These are phyloP conservation scores for Chromobotia macracanthus DNA, from an alignment of 2,797 vertebrate species.

Conservation along the genomic window DNA sequence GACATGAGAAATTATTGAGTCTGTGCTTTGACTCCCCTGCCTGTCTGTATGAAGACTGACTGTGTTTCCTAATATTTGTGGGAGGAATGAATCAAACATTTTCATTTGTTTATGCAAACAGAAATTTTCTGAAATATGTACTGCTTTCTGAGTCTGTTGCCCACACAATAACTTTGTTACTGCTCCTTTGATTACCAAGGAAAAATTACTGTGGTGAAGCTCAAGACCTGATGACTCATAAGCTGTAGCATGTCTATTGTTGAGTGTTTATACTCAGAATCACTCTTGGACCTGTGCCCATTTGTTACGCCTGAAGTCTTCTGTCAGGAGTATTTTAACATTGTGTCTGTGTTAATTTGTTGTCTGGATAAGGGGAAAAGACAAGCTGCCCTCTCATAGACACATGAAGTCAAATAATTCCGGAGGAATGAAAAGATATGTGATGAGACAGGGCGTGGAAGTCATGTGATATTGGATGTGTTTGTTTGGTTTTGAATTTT, in stretches of 20 bases:
- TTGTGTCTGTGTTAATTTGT: not conserved
- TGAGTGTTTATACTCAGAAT: not conserved
- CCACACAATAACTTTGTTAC: too few relatives aligned
- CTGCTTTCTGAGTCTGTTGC: not conserved
- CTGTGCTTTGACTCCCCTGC: not conserved
- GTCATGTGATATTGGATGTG: too few relatives aligned
- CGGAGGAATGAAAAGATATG: not conserved
- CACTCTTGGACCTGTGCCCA: not conserved
- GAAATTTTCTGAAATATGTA: not conserved
- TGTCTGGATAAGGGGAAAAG: not conserved
- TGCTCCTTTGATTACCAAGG: too few relatives aligned
- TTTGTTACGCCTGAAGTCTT: not conserved
- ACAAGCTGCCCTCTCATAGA: slow-evolving; percentile 39
- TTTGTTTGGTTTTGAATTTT: too few relatives aligned
- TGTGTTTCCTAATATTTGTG: not conserved
- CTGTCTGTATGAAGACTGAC: not conserved
- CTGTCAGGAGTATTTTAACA: slow-evolving; percentile 12
- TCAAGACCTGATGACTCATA: not conserved
- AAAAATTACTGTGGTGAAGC: not conserved
- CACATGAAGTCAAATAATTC: not conserved
- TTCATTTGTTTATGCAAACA: not conserved
- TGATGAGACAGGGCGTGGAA: too few relatives aligned
- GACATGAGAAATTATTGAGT: not conserved
- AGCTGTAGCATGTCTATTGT: not conserved
- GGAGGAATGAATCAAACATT: not conserved